A percentile compares a stretch with the other conserved stretches of the same genome.
Conservation (phyloP, 1,140 invertebrate genomes). For the Apocrypta bakeri region DNA sequence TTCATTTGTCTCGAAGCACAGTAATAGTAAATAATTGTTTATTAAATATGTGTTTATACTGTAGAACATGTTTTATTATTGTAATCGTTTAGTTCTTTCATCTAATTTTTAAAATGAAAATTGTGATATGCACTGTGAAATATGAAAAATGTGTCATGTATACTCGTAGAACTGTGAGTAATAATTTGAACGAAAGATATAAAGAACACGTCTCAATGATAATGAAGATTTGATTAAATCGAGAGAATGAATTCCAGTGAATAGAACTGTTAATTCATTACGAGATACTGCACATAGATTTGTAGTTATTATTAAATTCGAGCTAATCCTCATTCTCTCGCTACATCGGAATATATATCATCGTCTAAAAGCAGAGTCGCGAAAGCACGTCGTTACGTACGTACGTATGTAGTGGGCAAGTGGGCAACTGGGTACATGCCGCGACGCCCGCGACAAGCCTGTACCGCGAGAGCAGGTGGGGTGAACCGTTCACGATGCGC, state of each 20-base stretch:
- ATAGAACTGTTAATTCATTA: too few species aligned
- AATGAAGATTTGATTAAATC: too few species aligned
- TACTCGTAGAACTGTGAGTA: too few species aligned
- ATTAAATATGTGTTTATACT: slow-evolving; percentile 2
- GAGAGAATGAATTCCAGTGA: too few species aligned
- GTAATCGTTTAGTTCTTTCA: background rate
- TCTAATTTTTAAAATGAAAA: slow-evolving; percentile 1
- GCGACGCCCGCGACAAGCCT: background rate
- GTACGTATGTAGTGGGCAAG: too few species aligned
- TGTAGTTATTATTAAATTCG: slow-evolving; percentile 28
- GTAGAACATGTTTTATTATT: slow-evolving; percentile 26
- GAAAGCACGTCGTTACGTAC: background rate
- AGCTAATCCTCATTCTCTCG: background rate
- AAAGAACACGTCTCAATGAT: too few species aligned
- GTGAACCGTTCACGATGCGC: background rate
- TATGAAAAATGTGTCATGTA: background rate
- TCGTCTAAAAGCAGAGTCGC: background rate
- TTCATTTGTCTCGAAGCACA: slow-evolving; percentile 18
- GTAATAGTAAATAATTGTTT: slow-evolving; percentile 20
- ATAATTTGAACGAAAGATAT: too few species aligned
- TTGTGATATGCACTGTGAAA: background rate
- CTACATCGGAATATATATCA: background rate
- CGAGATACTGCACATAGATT: too few species aligned
- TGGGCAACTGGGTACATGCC: background rate
- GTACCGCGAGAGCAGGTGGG: background rate